Base-by-base conservation (phyloP, 2,888 invertebrate genomes). In the Tetragonisca angustula region DNA sequence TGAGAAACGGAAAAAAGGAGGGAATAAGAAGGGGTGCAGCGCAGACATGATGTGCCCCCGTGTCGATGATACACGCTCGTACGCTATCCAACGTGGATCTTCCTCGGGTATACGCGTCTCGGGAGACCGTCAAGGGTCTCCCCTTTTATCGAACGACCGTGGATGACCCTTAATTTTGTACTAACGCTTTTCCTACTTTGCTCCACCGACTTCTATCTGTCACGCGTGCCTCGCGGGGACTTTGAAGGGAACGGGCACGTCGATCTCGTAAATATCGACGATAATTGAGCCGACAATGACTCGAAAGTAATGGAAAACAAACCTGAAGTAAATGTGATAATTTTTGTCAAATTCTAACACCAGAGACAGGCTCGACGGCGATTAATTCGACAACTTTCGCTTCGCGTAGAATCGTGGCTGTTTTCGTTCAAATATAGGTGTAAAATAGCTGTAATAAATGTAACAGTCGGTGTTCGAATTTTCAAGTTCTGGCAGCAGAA, bases 101-200 rank as follows among this genome's bases (percentile, higher is more conserved):
- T 90, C 90, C 90, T 88, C 88, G 83, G 89, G 89, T 88, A 81
- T 89, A 93, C 90, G 91, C 89, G 85, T 82, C 93, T 92, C 92
- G n/a, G 54, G 92, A 89, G 92, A 91, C 83, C 79, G 11, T 24
- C 9, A 43, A 68, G n/a, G 76, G 83, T 83, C 79, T 81, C 79
- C 89, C 89, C 80, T 88, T 32, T 86, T 79, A 84, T 74, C 76
- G 86, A 89, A 86, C 81, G 70, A 81, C 88, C 87, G 89, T 52
- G 78, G 89, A 83, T 88, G 89, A 86, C 85, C 91, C 90, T 89
- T 91, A 90, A 90, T 92, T 92, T 88, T 79, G 87, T 83, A 90
- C 89, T 91, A 89, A 87, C 87, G 87, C 86, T 87, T 81, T 81
- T 88, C 77, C 87, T 84, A 82, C 83, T 84, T 78, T 83, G 76